Evolutionary conservation across 1,140 invertebrate species (phyloP).

Genomic region (Anastatus disparis): DNA sequence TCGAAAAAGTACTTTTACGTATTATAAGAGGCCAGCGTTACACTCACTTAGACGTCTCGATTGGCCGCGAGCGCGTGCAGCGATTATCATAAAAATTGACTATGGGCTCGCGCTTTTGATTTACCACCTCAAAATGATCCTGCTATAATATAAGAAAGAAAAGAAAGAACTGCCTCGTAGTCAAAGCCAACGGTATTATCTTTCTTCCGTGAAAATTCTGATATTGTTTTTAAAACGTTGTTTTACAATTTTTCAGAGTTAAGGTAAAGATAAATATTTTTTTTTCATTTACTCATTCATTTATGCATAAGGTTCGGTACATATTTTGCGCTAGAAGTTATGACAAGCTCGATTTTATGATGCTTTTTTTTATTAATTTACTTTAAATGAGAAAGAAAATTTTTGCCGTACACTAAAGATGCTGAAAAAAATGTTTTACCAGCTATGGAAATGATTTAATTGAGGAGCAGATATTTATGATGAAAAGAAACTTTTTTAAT

Average conservation of each 20-base stretch:
- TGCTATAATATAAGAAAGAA: background rate
- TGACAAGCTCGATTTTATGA: too few species aligned
- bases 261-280: too few species aligned
- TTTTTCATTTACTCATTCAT: background rate
- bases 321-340: too few species aligned
- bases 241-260: conserved; percentile 4
- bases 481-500: too few species aligned
- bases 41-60: background rate
- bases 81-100: conserved; percentile 15
- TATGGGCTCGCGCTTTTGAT: conserved; percentile 2
- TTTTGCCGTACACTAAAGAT: too few species aligned
- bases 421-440: too few species aligned
- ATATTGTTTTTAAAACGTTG: background rate
- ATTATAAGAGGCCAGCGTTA: background rate
- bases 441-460: too few species aligned
- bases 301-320: conserved; percentile 21
- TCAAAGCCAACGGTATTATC: background rate
- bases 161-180: background rate
- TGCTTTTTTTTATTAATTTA: too few species aligned
- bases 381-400: too few species aligned
- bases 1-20: too few species aligned
- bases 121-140: too few species aligned
- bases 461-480: too few species aligned
- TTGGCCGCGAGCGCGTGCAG: background rate
- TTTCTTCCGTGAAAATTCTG: conserved; percentile 6